A percentile compares a stretch with the other conserved stretches of the same genome.
These are phyloP conservation scores for Ditula angustiorana DNA, from an alignment of 2,888 invertebrate genomes.

Conservation along the genomic window DNA sequence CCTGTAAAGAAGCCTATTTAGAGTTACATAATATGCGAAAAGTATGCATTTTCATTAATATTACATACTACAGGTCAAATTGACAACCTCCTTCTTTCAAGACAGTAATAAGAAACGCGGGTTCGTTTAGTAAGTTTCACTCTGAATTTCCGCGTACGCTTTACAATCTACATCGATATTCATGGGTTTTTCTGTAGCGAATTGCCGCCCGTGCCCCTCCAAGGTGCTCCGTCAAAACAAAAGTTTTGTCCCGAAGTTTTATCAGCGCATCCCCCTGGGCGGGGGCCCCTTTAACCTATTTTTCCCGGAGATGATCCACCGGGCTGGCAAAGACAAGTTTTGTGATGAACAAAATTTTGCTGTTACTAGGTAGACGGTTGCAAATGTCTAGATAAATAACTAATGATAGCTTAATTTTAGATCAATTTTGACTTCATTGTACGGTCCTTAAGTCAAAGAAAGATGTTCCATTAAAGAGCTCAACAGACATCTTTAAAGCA, in stretches of 20 bases:
- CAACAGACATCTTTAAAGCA: too few species aligned
- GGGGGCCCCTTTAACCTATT: constrained; percentile 80
- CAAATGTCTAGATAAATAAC: constrained; percentile 27
- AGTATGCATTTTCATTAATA: too few species aligned
- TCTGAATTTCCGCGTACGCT: constrained; percentile 8
- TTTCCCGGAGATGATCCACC: constrained; percentile 72
- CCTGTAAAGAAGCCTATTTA: too few species aligned
- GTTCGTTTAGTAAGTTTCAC: background rate
- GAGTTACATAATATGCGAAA: too few species aligned
- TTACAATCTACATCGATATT: constrained; percentile 36
- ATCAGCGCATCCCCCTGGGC: constrained; percentile 69
- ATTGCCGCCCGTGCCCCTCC: constrained; percentile 48
- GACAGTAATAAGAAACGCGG: too few species aligned
- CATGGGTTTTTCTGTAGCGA: constrained; percentile 36
- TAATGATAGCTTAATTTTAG: constrained; percentile 4
- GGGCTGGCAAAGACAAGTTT: constrained; percentile 49
- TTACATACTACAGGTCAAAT: too few species aligned
- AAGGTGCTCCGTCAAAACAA: constrained; percentile 80
- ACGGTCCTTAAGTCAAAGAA: too few species aligned
- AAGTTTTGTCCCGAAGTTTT: constrained; percentile 78
- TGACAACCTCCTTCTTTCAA: too few species aligned
- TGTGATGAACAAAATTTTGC: constrained; percentile 42
- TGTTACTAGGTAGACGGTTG: constrained; percentile 28
- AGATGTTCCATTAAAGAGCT: too few species aligned
- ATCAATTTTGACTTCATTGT: background rate